Base-by-base conservation (phyloP, 2,888 invertebrate species). In the Dynastes hyllus region DNA sequence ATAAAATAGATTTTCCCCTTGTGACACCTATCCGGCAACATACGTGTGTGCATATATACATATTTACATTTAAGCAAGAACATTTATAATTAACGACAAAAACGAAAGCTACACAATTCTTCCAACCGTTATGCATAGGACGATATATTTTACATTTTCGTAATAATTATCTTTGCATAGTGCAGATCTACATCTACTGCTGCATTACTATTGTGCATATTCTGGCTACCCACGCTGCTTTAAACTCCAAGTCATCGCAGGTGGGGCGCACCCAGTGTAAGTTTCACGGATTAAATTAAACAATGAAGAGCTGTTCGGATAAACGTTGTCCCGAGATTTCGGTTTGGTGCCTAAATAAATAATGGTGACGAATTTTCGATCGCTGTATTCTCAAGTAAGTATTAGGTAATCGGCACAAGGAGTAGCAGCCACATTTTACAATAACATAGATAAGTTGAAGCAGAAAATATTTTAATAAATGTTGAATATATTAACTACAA, bases 251-350 rank as follows among this genome's bases (percentile, higher is more conserved):
- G 78, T 79, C 79, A 79, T 79, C 70, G 70, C 79, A 79, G 79
- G 79, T 79, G 79, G 58, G 79, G 69, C 79, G 53, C 79, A 66
- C 76, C 76, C 70, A 76, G 79, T 79, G 77, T 77, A 70, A 76
- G 79, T 79, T 70, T 71, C 77, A 79, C 76, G 79, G 79, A 79
- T 79, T 79, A 79, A 69, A 55, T 69, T 76, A 70, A 79, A 79
- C 79, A 79, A 79, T 79, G 76, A 66, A 67, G 77, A 67, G 16
- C 67, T 50, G 67, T 75, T 61, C 40, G 63, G 45, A 37, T 13
- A 45, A 29, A 61, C 61, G 73, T 40, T 37, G 58, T 61, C 6
- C 61, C 61, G 27, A 45, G 63, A 75, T 75, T 75, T 75, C 73
- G 61, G 61, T 75, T 77, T 67, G 37, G 37, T 67, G 67, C 77